Evolutionary conservation across 2,888 invertebrate genomes (phyloP).

Genomic region (Antitype chi): DNA sequence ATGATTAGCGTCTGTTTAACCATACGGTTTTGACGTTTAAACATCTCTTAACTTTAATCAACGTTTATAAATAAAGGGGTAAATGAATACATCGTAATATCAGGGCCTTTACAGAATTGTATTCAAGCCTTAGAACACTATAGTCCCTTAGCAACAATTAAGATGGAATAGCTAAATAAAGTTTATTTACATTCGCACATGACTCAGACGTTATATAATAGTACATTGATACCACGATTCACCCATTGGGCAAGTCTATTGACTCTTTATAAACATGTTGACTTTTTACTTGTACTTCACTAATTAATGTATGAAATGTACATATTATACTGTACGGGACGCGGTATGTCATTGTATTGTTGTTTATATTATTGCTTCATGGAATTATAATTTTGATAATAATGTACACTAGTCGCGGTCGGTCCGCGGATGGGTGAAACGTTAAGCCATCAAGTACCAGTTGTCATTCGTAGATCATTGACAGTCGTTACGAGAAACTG

Average conservation of each 20-base stretch:
- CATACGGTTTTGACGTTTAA: no score
- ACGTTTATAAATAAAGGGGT: no score
- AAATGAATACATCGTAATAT: background rate
- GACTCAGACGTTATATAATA: constrained; percentile 40
- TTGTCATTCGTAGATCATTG: background rate
- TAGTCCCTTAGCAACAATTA: constrained; percentile 17
- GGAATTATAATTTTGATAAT: background rate
- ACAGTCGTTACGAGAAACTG: background rate
- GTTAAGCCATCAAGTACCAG: background rate
- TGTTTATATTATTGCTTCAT: constrained; percentile 12
- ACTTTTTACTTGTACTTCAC: constrained; percentile 24
- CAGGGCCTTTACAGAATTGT: background rate
- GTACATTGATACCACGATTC: constrained; percentile 32
- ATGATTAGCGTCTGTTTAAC: no score
- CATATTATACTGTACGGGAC: background rate
- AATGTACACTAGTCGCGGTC: no score
- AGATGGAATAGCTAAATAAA: constrained; percentile 17
- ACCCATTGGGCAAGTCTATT: constrained; percentile 22
- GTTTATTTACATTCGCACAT: constrained; percentile 22
- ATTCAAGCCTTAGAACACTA: constrained; percentile 1
- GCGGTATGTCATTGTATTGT: constrained; percentile 10
- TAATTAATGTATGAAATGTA: constrained; percentile 20
- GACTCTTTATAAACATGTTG: constrained; percentile 32
- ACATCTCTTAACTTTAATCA: no score
- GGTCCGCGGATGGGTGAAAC: background rate